Evolutionary conservation across 2,888 invertebrate species (phyloP).

Genomic region (Linnaemya tessellans): DNA sequence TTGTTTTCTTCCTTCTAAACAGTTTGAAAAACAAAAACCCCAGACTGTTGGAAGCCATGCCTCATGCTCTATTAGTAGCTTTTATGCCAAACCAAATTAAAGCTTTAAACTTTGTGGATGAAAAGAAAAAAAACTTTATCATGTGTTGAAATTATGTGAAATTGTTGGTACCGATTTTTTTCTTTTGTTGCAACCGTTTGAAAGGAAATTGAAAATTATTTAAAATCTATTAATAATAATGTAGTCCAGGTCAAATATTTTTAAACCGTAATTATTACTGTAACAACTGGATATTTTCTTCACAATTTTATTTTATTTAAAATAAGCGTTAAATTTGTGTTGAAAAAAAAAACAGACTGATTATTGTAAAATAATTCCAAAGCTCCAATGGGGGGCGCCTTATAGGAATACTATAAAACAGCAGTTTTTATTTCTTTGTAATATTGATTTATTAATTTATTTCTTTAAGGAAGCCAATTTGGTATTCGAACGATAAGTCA

Average conservation of each 20-base stretch:
- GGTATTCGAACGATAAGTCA: background rate
- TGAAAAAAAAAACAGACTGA: slow-evolving; percentile 22
- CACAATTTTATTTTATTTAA: background rate
- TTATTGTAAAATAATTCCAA: slow-evolving; percentile 67
- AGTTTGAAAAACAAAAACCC: background rate
- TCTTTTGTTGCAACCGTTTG: slow-evolving; percentile 34
- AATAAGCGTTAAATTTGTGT: slow-evolving; percentile 60
- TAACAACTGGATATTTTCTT: slow-evolving; percentile 8
- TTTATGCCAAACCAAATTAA: slow-evolving; percentile 15
- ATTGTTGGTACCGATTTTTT: slow-evolving; percentile 33
- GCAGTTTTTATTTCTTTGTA: background rate
- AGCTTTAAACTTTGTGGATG: slow-evolving; percentile 31
- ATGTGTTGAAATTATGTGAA: slow-evolving; percentile 55
- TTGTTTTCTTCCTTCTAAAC: slow-evolving; percentile 22
- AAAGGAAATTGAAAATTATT: slow-evolving; percentile 71
- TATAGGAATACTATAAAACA: background rate
- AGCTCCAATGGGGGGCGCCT: slow-evolving; percentile 26
- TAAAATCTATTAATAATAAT: slow-evolving; percentile 69
- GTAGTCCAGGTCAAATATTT: slow-evolving; percentile 59
- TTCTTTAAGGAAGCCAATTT: background rate
- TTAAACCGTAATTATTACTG: background rate
- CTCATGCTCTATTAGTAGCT: background rate
- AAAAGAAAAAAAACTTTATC: slow-evolving; percentile 8
- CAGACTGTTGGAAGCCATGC: slow-evolving; percentile 63
- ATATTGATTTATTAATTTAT: background rate